Conservation (phyloP, 2,888 invertebrate species). For the Yponomeuta malinellus region DNA sequence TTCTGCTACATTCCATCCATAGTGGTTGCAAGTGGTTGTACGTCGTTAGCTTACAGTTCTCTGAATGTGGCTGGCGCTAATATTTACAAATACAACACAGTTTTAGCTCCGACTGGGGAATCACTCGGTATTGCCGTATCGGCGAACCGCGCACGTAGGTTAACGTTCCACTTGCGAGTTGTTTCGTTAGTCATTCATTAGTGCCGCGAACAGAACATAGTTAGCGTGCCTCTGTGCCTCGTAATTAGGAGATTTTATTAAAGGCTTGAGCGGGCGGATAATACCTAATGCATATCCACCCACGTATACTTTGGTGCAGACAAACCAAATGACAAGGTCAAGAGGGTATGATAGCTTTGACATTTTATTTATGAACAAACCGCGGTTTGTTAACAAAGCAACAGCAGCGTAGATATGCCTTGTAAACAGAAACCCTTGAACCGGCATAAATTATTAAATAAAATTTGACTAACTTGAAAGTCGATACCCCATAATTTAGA, state of each 20-base stretch:
- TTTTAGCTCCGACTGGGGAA: slow-evolving; percentile 9
- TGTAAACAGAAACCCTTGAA: no score
- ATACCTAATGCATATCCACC: neutral
- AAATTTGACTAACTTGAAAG: no score
- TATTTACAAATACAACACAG: slow-evolving; percentile 12
- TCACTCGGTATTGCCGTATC: neutral
- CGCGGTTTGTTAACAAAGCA: no score
- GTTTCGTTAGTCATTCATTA: slow-evolving; percentile 1
- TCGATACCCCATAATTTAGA: no score
- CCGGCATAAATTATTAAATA: no score
- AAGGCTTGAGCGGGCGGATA: neutral
- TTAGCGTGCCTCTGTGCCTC: neutral
- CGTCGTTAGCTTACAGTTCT: slow-evolving; percentile 3
- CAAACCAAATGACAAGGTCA: neutral
- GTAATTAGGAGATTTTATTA: neutral
- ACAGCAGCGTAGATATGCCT: no score
- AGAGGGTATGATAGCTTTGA: neutral
- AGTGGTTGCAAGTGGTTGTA: neutral
- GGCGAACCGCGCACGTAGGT: neutral
- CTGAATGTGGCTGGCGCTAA: slow-evolving; percentile 1
- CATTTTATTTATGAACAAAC: no score
- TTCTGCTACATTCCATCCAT: neutral
- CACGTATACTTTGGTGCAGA: neutral
- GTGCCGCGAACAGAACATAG: neutral
- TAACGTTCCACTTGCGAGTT: neutral